Conservation (phyloP, 2,888 invertebrate species). For the Ditula angustiorana region DNA sequence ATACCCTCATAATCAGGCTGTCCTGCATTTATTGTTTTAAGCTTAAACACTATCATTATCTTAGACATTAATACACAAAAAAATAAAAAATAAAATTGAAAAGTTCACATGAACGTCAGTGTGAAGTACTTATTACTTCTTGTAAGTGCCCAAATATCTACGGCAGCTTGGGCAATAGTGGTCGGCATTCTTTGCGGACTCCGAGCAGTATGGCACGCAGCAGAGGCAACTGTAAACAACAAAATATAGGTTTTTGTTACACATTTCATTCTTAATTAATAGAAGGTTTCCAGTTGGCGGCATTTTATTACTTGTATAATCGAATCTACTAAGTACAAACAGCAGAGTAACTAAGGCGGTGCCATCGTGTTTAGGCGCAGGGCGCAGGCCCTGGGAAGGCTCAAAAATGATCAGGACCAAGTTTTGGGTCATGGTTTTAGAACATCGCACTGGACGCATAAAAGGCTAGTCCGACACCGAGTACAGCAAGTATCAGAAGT, state of each 20-base stretch:
- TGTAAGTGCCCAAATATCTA: constrained; percentile 69
- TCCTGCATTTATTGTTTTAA: not conserved
- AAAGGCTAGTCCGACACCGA: no score
- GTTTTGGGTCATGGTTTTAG: no score
- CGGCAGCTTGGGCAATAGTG: constrained; percentile 75
- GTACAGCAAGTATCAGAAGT: no score
- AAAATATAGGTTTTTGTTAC: no score
- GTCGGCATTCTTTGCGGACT: constrained; percentile 69
- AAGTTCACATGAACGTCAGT: not conserved
- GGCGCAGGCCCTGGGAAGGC: no score
- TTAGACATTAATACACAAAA: not conserved
- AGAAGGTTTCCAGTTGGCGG: not conserved
- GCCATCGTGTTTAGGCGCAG: no score
- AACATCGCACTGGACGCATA: no score
- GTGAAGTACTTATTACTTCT: constrained; percentile 48
- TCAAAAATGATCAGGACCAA: no score
- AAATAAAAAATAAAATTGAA: not conserved
- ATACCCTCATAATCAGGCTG: not conserved
- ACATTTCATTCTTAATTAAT: no score
- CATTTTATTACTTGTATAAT: not conserved
- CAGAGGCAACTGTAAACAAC: constrained; percentile 64
- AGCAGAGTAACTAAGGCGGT: no score
- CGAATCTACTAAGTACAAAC: no score
- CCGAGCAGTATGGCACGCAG: constrained; percentile 65
- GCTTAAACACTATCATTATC: not conserved